Conservation (phyloP, 2,797 vertebrate species). For the Chelonia mydas region DNA sequence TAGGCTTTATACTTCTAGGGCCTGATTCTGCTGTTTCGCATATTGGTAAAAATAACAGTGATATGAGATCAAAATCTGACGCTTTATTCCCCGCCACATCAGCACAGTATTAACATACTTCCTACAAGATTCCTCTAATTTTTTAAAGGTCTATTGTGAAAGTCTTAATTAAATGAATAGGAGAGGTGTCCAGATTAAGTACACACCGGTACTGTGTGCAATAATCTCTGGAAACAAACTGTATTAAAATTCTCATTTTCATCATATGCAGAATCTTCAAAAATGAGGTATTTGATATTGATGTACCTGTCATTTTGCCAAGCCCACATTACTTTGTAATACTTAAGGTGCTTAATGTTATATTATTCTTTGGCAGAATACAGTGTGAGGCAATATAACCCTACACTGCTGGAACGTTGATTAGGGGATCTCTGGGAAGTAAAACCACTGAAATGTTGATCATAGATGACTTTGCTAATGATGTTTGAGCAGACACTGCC, state of each 20-base stretch:
- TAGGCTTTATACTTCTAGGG: neutral
- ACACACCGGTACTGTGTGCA: neutral
- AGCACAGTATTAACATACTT: neutral
- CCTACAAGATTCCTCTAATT: accelerated
- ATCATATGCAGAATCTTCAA: neutral
- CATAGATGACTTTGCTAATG: neutral
- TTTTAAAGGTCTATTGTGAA: neutral
- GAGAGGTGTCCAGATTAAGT: neutral
- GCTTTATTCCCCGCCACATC: neutral
- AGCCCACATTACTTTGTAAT: neutral
- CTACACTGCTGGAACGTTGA: neutral
- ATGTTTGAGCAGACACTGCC: neutral
- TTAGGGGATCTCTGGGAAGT: neutral
- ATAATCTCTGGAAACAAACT: neutral
- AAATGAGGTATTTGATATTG: neutral
- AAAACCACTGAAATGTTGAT: slow-evolving; percentile 8
- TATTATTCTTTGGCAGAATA: neutral
- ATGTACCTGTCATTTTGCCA: neutral
- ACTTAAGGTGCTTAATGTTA: neutral
- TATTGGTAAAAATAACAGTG: neutral
- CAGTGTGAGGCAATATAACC: neutral
- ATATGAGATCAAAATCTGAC: neutral
- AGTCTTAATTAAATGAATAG: neutral
- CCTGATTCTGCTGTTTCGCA: neutral
- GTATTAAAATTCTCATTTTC: neutral